A percentile compares a stretch with the other conserved stretches of the same genome.
Evolutionary conservation across 2,888 invertebrate species (phyloP).

Genomic region (Cyclophora punctaria): DNA sequence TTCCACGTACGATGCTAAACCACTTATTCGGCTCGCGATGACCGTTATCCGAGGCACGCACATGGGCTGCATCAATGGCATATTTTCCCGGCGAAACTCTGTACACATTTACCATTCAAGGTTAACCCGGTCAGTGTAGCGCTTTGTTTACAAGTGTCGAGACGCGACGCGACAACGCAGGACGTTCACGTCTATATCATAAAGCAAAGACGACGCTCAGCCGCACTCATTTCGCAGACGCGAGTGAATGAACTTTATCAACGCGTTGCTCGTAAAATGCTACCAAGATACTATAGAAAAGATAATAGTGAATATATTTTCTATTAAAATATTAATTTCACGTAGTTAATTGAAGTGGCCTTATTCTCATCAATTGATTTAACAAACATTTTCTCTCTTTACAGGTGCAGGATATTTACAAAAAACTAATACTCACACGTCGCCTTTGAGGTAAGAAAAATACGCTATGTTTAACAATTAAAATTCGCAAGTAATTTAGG

Average conservation of each 20-base stretch:
- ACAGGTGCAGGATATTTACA: not conserved
- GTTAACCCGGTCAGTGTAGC: constrained; percentile 70
- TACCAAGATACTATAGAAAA: no score
- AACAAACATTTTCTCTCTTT: not conserved
- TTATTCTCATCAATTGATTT: not conserved
- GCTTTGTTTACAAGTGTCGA: constrained; percentile 63
- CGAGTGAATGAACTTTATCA: constrained; percentile 6
- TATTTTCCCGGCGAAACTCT: constrained; percentile 69
- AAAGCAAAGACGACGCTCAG: not conserved
- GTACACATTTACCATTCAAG: constrained; percentile 70
- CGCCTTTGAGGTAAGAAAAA: not conserved
- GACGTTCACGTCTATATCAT: constrained; percentile 22
- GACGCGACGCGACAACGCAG: constrained; percentile 31
- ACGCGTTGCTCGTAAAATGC: not conserved
- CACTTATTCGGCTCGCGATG: constrained; percentile 68
- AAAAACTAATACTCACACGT: not conserved
- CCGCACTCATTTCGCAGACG: no score
- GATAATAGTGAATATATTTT: no score
- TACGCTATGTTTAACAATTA: constrained; percentile 9
- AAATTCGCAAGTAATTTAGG: constrained; percentile 14
- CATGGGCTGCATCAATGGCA: constrained; percentile 70
- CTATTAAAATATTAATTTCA: no score
- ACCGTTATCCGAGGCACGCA: constrained; percentile 71
- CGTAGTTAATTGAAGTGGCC: no score
- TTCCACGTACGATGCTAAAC: constrained; percentile 68